Evolutionary conservation across 2,113 vertebrate species (phyloP).

Genomic region (Cichladusa arquata): DNA sequence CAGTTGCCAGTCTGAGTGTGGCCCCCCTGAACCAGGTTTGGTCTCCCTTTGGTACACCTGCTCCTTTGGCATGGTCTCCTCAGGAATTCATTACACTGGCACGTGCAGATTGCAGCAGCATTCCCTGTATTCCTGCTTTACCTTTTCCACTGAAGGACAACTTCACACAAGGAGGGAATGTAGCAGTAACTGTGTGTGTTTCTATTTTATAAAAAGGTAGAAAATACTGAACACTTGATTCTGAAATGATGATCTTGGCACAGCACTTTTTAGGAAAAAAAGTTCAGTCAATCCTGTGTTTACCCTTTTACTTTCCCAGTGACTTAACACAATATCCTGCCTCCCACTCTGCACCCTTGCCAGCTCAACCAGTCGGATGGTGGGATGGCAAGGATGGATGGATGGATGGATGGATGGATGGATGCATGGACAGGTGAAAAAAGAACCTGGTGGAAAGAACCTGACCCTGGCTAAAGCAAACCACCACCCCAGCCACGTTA

Average conservation of each 20-base stretch:
- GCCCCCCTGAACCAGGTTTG: not conserved
- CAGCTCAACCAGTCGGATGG: fast-evolving
- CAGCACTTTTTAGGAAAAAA: not conserved
- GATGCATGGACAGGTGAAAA: not conserved
- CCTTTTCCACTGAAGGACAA: not conserved
- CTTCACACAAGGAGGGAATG: not conserved
- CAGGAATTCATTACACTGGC: not conserved
- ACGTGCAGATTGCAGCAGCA: not conserved
- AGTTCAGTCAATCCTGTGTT: not conserved
- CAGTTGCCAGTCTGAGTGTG: not conserved
- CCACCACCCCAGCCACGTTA: too few species aligned
- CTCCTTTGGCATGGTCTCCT: not conserved
- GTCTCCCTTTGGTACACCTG: not conserved
- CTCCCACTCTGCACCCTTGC: not conserved
- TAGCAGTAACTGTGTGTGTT: not conserved
- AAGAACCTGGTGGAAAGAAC: not conserved
- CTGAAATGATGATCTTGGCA: not conserved
- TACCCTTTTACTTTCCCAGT: not conserved
- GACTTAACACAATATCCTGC: fast-evolving
- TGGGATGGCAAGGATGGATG: not conserved
- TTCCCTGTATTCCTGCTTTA: not conserved
- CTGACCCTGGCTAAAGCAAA: not conserved
- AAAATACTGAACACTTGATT: not conserved
- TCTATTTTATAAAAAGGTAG: not conserved
- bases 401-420: not conserved